A percentile compares a stretch with the other conserved stretches of the same genome.
Evolutionary conservation across 2,797 vertebrate genomes (phyloP).

Genomic region (Prionace glauca): DNA sequence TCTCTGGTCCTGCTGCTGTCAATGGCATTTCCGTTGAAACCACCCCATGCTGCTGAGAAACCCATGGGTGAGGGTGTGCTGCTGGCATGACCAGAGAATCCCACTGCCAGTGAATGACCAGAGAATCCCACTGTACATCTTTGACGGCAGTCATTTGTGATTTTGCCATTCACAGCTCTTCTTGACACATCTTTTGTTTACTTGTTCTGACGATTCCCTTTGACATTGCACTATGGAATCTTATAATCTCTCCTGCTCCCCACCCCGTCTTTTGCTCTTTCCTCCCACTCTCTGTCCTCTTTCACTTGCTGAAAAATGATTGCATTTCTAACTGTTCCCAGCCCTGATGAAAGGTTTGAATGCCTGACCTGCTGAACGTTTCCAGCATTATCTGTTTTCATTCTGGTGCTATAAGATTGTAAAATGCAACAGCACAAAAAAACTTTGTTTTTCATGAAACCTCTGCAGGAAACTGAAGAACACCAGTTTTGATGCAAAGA

Average conservation of each 20-base stretch:
- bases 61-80: no score
- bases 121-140: no score
- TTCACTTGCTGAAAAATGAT: background rate
- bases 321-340: background rate
- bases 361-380: background rate
- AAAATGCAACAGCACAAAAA: background rate
- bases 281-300: background rate
- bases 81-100: no score
- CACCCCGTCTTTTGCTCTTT: background rate
- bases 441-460: background rate
- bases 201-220: background rate
- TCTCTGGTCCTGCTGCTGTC: no score
- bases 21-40: no score
- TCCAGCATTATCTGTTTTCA: background rate
- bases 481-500: background rate
- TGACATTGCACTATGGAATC: background rate
- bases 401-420: background rate
- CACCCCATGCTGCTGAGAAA: no score
- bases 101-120: no score
- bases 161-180: background rate
- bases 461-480: slow-evolving; percentile 14
- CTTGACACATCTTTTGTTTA: background rate
- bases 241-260: background rate
- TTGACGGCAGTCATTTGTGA: background rate
- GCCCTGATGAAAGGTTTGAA: background rate